A percentile compares a stretch with the other conserved stretches of the same genome.
Evolutionary conservation across 2,888 invertebrate species (phyloP).

Genomic region (Perizoma affinitatum): DNA sequence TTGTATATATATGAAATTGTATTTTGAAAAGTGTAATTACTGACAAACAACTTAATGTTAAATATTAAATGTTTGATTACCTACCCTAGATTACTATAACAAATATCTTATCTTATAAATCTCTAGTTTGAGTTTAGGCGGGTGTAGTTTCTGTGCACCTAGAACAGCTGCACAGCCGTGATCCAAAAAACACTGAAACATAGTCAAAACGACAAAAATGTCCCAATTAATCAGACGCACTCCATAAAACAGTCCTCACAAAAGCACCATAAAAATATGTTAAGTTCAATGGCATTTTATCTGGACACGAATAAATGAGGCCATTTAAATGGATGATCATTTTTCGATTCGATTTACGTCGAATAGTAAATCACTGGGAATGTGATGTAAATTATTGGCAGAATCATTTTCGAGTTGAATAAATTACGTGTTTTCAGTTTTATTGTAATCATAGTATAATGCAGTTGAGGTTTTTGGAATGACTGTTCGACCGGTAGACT

Average conservation of each 20-base stretch:
- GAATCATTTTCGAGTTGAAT: conserved; percentile 27
- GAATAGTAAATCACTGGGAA: conserved; percentile 37
- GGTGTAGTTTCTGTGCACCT: too few relatives aligned
- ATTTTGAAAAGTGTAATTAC: too few relatives aligned
- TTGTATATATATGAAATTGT: too few relatives aligned
- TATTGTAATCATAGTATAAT: conserved; percentile 1
- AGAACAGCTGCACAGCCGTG: too few relatives aligned
- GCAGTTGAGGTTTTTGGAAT: background rate
- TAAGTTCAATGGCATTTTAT: conserved; percentile 15
- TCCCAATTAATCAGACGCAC: background rate
- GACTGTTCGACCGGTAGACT: too few relatives aligned
- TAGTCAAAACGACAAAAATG: background rate
- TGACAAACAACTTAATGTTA: too few relatives aligned
- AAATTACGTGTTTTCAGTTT: conserved; percentile 15
- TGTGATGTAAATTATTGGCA: conserved; percentile 41
- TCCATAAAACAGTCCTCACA: conserved; percentile 4
- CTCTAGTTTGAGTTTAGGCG: too few relatives aligned
- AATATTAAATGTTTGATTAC: too few relatives aligned
- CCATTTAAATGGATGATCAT: conserved; percentile 40
- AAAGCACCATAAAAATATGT: conserved; percentile 13
- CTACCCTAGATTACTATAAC: too few relatives aligned
- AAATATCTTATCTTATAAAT: too few relatives aligned
- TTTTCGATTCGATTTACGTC: conserved; percentile 38
- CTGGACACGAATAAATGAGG: conserved; percentile 25
- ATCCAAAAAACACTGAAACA: background rate